Evolutionary conservation across 2,113 vertebrate genomes (phyloP), one percentile per base, ranked within the genome.

Genomic region (Anguilla rostrata): DNA sequence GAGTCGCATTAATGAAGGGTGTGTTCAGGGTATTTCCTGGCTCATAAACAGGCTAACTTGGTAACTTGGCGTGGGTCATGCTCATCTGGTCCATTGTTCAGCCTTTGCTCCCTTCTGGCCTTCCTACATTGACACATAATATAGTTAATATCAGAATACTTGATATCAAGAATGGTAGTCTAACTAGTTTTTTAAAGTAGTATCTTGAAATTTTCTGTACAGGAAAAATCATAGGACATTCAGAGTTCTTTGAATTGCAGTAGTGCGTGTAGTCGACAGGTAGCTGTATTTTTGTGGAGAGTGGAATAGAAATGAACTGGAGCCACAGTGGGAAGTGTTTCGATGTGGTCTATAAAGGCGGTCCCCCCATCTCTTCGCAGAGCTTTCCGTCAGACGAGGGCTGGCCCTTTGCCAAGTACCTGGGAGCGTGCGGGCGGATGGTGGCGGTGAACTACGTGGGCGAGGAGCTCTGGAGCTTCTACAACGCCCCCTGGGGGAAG

Each of bases 301-400:
- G 11, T 53, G 49, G 49, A 53, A 53, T 53, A 53, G 49, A 53
- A 53, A 53, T 16, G 14, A 26, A 26, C 11, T 8, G 8, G 34
- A 34, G 6, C 26, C 9, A n/a, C 26, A 75, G 60, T 66, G 60
- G 60, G 60, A 26, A 66, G 22, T 66, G 18, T 75, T 29, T 63
- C 9, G 8, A 12, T 75, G n/a, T 8, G n/a, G 7, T 66, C 2
- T 66, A 26, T 34, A 34, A 75, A 34, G 26, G 34, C 20, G 71
- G 26, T 34, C 71, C n/a, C 26, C n/a, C 12, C 11, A 14, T 75
- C 26, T 75, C 71, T 26, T 14, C 81, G 0, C 95, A 99, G 98
- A 99, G 97, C 92, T 99, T 99, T 92, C 98, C 98, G 0, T 99
- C 98, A 16, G 98, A 99, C 81, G 98, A 99, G 92, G 98, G 98